phyloP scores from a whole-genome alignment of 2,113 vertebrate genomes.

The Anarrhichthys ocellatus region DNA sequence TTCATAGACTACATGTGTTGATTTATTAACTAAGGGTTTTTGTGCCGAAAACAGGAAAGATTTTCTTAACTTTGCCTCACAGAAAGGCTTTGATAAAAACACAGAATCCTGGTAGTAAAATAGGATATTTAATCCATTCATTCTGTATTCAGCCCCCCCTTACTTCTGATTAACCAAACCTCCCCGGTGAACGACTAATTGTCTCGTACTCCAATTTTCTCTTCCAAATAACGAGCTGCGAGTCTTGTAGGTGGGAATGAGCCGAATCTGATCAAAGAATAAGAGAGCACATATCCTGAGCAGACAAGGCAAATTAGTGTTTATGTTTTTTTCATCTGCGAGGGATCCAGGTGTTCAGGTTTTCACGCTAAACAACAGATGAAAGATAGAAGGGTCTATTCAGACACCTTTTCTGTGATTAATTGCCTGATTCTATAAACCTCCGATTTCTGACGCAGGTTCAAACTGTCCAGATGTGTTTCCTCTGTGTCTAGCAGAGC shows the following conservation, averaged over 20 bases:
- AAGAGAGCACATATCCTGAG: constrained; percentile 4
- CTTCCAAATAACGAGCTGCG: constrained; percentile 59
- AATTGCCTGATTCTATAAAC: not conserved
- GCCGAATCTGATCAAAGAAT: constrained; percentile 59
- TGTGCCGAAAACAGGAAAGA: not conserved
- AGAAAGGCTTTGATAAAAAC: constrained; percentile 17
- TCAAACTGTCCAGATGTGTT: constrained; percentile 10
- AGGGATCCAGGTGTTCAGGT: constrained; percentile 38
- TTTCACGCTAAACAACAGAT: constrained; percentile 18
- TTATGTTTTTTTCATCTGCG: constrained; percentile 17
- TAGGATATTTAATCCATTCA: constrained; percentile 29
- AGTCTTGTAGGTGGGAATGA: constrained; percentile 50
- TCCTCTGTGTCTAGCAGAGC: not conserved
- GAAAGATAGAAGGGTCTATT: constrained; percentile 21
- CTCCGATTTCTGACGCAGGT: not conserved
- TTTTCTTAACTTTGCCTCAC: constrained; percentile 1
- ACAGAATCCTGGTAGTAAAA: constrained; percentile 9
- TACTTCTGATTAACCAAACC: constrained; percentile 46
- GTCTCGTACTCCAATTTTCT: constrained; percentile 55
- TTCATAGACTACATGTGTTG: not conserved
- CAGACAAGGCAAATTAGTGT: constrained; percentile 31
- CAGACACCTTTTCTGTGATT: constrained; percentile 13
- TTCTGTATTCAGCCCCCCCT: constrained; percentile 35
- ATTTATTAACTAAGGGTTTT: not conserved
- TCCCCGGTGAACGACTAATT: constrained; percentile 60